A percentile compares a stretch with the other conserved stretches of the same genome.
Conservation (phyloP, 1,140 invertebrate species). For the Lordiphosa mommai region DNA sequence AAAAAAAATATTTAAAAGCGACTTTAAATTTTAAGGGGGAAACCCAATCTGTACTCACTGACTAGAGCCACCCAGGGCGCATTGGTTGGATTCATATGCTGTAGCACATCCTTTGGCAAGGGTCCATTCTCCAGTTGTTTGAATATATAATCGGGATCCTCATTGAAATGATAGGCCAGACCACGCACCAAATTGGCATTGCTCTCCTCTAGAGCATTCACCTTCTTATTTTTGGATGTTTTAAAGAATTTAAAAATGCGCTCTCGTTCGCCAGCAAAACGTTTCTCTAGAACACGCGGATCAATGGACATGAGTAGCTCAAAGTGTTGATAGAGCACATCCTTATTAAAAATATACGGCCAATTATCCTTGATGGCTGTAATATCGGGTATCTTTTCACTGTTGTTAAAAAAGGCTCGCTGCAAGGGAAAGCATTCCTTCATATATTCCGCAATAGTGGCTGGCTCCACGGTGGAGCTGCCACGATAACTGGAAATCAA, state of each 20-base stretch:
- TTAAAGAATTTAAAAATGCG: slow-evolving; percentile 64
- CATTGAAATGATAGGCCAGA: slow-evolving; percentile 62
- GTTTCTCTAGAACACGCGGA: slow-evolving; percentile 47
- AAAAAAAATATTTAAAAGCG: neutral
- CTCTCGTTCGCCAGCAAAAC: slow-evolving; percentile 44
- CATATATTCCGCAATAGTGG: slow-evolving; percentile 53
- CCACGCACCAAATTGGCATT: slow-evolving; percentile 58
- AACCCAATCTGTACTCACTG: slow-evolving; percentile 53
- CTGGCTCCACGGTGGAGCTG: slow-evolving; percentile 33
- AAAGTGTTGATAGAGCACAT: slow-evolving; percentile 58
- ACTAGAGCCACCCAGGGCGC: slow-evolving; percentile 70
- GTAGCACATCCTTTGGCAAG: slow-evolving; percentile 46
- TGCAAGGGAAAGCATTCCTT: slow-evolving; percentile 67
- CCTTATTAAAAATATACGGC: slow-evolving; percentile 65
- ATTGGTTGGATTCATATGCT: slow-evolving; percentile 60
- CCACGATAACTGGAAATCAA: slow-evolving; percentile 53
- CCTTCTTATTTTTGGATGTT: slow-evolving; percentile 61
- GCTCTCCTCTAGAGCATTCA: slow-evolving; percentile 46
- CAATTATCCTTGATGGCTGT: slow-evolving; percentile 64
- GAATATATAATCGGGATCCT: slow-evolving; percentile 65
- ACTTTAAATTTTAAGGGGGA: neutral
- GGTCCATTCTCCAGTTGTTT: slow-evolving; percentile 52
- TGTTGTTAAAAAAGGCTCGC: slow-evolving; percentile 63
- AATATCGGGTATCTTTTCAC: slow-evolving; percentile 64
- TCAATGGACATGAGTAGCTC: slow-evolving; percentile 69